Evolutionary conservation across 1,140 invertebrate species (phyloP), one percentile per base, ranked within the genome.

Genomic region (Drosophila ficusphila): DNA sequence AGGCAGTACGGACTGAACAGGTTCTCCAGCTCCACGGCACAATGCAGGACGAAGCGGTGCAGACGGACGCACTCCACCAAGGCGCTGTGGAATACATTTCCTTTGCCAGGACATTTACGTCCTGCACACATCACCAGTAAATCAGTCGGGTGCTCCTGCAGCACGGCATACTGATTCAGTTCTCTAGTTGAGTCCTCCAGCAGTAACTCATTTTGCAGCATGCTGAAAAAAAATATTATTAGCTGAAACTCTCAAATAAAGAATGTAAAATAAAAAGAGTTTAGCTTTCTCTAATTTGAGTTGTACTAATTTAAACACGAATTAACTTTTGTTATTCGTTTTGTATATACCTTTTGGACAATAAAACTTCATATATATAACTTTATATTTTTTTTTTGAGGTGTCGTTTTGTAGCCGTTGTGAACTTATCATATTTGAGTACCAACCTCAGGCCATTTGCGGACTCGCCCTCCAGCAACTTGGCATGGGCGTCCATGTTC

Each of bases 1-100:
- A 91, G 48, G 18, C 90, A 91, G 19, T 79, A 91, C 2, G 90
- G 90, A 36, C 89, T 91, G 23, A 89, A 91, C 0, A 91, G 68
- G 25, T 70, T 46, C 46, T 91, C 90, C 57, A 91, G 38, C 25
- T 76, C 77, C 11, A 51, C 36, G 38, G 79, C 67, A 16, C 46
- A 69, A 3, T 69, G 42, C n/a, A 91, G 39, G 1, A 91, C 71
- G 21, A 91, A 90, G 2, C 71, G 79, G 57, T 91, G 90, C 9
- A 85, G 19, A 0, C 65, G 65, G 2, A 90, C 75, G 19, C 89
- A 90, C 16, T 90, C 78, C 16, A 88, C 71, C 3, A 90, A 48
- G 0, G 60, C 82, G 3, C 14, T n/a, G 12, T 72, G 78, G 0
- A 82, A 69, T 0, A 47, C 77, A 11, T 29, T 46, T 0, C 29